These are phyloP conservation scores for Drosophila nannoptera DNA, from an alignment of 1,140 invertebrate species.

Conservation along the genomic window DNA sequence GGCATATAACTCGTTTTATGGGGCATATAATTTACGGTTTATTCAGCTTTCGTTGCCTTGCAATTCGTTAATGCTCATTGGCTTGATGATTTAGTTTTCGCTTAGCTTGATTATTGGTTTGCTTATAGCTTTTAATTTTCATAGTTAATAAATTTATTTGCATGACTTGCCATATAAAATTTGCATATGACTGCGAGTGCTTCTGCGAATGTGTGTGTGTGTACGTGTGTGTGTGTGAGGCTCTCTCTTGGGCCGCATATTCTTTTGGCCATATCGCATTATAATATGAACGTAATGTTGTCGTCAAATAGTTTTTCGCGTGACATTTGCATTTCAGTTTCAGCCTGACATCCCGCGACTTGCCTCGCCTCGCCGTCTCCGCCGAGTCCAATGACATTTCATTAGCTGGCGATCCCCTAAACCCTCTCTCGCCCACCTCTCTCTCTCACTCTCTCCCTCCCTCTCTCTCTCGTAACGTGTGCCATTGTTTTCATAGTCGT, in stretches of 20 bases:
- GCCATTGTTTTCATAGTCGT: slow-evolving; percentile 74
- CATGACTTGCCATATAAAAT: slow-evolving; percentile 65
- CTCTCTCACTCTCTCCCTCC: background rate
- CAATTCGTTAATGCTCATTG: background rate
- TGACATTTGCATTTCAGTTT: slow-evolving; percentile 75
- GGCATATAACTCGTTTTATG: no score
- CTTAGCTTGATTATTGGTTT: slow-evolving; percentile 48
- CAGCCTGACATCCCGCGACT: slow-evolving; percentile 21
- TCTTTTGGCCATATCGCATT: slow-evolving; percentile 52
- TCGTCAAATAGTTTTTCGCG: slow-evolving; percentile 77
- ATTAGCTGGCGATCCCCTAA: slow-evolving; percentile 50
- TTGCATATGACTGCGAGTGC: slow-evolving; percentile 66
- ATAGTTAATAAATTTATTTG: slow-evolving; percentile 69
- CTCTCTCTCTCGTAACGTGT: slow-evolving; percentile 50
- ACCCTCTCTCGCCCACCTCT: slow-evolving; percentile 10
- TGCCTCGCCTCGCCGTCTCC: slow-evolving; percentile 10
- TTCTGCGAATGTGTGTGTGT: slow-evolving; percentile 17
- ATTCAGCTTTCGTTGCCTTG: background rate
- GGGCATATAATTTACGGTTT: no score
- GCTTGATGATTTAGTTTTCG: slow-evolving; percentile 36
- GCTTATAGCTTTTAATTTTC: slow-evolving; percentile 52
- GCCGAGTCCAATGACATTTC: slow-evolving; percentile 71
- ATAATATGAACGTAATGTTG: slow-evolving; percentile 74
- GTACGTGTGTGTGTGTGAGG: slow-evolving; percentile 2
- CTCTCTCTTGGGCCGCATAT: slow-evolving; percentile 16